These are phyloP conservation scores for Leucozona laternaria DNA, from an alignment of 2,888 invertebrate species.

Conservation along the genomic window DNA sequence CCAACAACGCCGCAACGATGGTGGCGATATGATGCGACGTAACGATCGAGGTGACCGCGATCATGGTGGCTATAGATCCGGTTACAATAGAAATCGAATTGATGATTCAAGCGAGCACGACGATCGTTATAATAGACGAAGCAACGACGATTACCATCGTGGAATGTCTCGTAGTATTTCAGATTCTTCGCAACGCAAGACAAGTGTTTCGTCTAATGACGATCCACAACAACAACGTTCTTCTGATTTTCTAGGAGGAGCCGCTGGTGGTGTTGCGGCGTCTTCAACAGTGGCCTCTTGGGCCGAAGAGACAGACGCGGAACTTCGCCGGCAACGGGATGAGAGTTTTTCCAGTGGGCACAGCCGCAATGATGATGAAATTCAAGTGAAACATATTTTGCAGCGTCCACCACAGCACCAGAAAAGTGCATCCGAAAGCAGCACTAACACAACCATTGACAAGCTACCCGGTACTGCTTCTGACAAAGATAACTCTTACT, in stretches of 20 bases:
- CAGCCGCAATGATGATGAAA: conserved; percentile 80
- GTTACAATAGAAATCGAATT: conserved; percentile 78
- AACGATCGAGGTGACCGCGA: conserved; percentile 69
- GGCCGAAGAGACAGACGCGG: conserved; percentile 84
- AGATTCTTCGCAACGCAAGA: conserved; percentile 83
- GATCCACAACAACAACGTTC: conserved; percentile 78
- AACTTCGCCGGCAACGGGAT: conserved; percentile 81
- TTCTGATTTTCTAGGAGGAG: conserved; percentile 67
- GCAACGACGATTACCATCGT: conserved; percentile 78
- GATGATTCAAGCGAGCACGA: conserved; percentile 78
- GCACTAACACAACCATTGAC: conserved; percentile 74
- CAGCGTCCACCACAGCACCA: conserved; percentile 81
- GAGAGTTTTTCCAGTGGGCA: conserved; percentile 82
- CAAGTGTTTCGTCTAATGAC: conserved; percentile 82
- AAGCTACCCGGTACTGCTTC: conserved; percentile 41
- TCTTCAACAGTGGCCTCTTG: conserved; percentile 82
- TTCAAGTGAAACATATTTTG: conserved; percentile 82
- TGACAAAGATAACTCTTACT: conserved; percentile 62
- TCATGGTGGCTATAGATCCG: conserved; percentile 63
- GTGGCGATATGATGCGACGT: conserved; percentile 67
- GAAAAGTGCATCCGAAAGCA: conserved; percentile 79
- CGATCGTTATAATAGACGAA: conserved; percentile 78
- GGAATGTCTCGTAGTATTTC: conserved; percentile 83
- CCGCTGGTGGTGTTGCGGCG: conserved; percentile 64
- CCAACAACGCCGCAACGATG: conserved; percentile 65